A percentile compares a stretch with the other conserved stretches of the same genome.
phyloP scores from a whole-genome alignment of 2,888 invertebrate genomes.

The Eupithecia tripunctaria region DNA sequence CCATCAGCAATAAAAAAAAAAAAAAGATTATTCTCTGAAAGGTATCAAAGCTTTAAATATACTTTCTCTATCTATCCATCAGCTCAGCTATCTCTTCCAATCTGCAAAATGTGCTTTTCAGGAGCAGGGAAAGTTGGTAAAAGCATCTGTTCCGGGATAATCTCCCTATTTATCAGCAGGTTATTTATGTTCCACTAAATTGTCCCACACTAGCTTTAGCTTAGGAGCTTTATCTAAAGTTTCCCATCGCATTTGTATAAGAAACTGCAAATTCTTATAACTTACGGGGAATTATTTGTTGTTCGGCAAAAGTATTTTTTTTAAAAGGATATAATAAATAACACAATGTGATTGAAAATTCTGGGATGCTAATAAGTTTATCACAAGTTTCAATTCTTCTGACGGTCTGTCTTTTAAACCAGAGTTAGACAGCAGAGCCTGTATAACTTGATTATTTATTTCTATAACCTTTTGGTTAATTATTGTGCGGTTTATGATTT shows the following conservation, averaged over 20 bases:
- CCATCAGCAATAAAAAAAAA: no score
- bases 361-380: neutral
- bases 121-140: slow-evolving; percentile 43
- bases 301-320: neutral
- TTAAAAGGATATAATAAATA: neutral
- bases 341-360: neutral
- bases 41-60: neutral
- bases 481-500: neutral
- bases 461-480: neutral
- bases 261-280: slow-evolving; percentile 5
- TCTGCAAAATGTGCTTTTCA: slow-evolving; percentile 38
- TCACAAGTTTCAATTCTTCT: neutral
- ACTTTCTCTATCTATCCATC: neutral
- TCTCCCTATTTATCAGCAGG: slow-evolving; percentile 54
- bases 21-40: no score
- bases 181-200: slow-evolving; percentile 49
- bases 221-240: slow-evolving; percentile 29
- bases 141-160: slow-evolving; percentile 49
- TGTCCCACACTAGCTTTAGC: slow-evolving; percentile 37
- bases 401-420: neutral
- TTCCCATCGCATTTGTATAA: slow-evolving; percentile 10
- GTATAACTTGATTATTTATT: no score
- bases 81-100: slow-evolving; percentile 41
- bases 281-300: neutral
- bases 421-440: no score